Evolutionary conservation across 2,888 invertebrate species (phyloP).

Genomic region (Drosophila mimetica): DNA sequence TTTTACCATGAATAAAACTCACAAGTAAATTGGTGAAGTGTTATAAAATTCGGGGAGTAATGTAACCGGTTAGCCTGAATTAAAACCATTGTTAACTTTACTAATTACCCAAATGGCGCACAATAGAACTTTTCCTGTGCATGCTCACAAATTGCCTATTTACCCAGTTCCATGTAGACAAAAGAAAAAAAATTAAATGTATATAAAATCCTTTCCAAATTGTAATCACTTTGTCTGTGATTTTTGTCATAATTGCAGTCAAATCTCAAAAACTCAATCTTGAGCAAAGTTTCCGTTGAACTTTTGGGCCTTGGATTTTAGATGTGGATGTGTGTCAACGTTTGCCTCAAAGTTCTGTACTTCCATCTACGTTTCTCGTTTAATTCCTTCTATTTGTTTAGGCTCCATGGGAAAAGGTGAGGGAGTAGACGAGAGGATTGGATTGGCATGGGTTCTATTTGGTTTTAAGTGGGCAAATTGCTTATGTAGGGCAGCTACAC

Average conservation of each 20-base stretch:
- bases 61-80: too few species aligned
- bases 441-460: slow-evolving; percentile 23
- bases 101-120: background rate
- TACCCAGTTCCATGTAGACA: background rate
- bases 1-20: too few species aligned
- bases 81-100: background rate
- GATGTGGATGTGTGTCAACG: slow-evolving; percentile 21
- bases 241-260: slow-evolving; percentile 21
- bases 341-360: slow-evolving; percentile 17
- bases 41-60: too few species aligned
- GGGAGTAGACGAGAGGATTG: too few species aligned
- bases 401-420: background rate
- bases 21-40: too few species aligned
- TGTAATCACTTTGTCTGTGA: slow-evolving; percentile 18
- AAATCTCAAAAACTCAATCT: slow-evolving; percentile 29
- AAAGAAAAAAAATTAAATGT: background rate
- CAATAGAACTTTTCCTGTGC: background rate
- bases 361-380: background rate
- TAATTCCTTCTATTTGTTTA: slow-evolving; percentile 12
- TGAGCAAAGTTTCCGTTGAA: slow-evolving; percentile 9
- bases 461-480: slow-evolving; percentile 20
- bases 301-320: slow-evolving; percentile 12
- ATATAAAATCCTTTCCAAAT: background rate
- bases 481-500: slow-evolving; percentile 17
- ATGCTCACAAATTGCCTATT: background rate